Base-by-base conservation (phyloP, 2,888 invertebrate species). In the Agrypnus murinus region DNA sequence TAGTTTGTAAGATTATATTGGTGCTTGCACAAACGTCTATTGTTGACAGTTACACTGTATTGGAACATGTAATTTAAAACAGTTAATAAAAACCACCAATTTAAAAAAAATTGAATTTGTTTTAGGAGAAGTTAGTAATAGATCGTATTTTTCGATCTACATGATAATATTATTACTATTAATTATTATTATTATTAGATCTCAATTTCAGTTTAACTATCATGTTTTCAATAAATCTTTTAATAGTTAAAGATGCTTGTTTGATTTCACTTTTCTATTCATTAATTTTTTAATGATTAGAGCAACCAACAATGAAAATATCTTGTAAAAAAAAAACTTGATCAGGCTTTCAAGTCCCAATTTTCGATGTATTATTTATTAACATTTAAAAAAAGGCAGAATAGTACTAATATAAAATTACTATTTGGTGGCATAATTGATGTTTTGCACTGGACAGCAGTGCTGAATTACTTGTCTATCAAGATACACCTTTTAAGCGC, bases 21-120 rank as follows among this genome's bases (percentile, higher is more conserved):
- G 82, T 82, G 82, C 82, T 82, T 82, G 82, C 82, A 82, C 82
- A 79, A 80, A 77, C 71, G 76, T 79, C 77, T 79, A 79, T 79
- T 80, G 74, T 75, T 75, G 72, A 75, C 72, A 74, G 71, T 75
- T 75, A 72, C 72, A 69, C 70, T 73, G 70, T 73, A 73, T 67
- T 73, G 66, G 66, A 69, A 69, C 65, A 64, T 72, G 77, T 76
- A 78, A 77, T 76, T 78, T 78, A 74, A n/a, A 75, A 71, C 77
- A 75, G 77, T 76, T 76, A 77, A 77, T 75, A 77, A 77, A 77
- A 77, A 74, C 72, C 75, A 77, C 71, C 73, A 74, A 72, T 68
- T 76, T 71, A 72, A 71, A 75, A 75, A 72, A n/a, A n/a, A 25
- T 2, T 25, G 74, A 71, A 72, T 75, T 78, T 78, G 73, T 78